Evolutionary conservation across 2,113 vertebrate species (phyloP), one percentile per base, ranked within the genome.

Genomic region (Toxotes chatareus): DNA sequence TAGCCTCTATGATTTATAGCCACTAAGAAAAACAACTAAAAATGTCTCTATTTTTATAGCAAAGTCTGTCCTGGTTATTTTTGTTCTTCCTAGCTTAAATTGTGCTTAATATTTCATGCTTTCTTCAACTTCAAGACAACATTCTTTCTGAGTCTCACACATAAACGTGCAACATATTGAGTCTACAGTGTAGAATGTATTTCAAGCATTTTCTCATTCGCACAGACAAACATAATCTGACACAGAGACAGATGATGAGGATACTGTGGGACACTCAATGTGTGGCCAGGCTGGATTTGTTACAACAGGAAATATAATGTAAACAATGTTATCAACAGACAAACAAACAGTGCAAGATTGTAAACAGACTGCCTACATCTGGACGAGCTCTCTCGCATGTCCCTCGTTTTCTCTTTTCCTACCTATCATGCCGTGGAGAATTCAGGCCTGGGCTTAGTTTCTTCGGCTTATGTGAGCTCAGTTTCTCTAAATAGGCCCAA

Each of bases 291-390:
- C 31, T 67, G 67, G 69, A 81, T 77, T 76, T 76, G n/a, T 34
- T 83, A 40, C 51, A 76, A 34, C 64, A 85, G 82, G 79, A 90
- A 86, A 82, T 70, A 23, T 32, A 89, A 74, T 84, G 7, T 60
- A 86, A 86, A 73, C 16, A 0, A 62, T 69, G n/a, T 83, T 65
- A 75, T 81, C 67, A 77, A 77, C 56, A 79, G 63, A 83, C 67
- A 87, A 85, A 75, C 60, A 87, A 82, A 84, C 63, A 66, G 40
- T 84, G 55, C 44, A 56, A 55, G 72, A 81, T 55, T 70, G 13
- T 80, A 72, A 78, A 82, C 86, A 88, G n/a, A 76, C 74, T 40
- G 27, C 67, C 49, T 34, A 60, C 81, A 85, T 78, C 46, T 86
- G 72, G 62, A n/a, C 44, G 38, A 21, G 46, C 10, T 77, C 44